Evolutionary conservation across 2,797 vertebrate genomes (phyloP).

Genomic region (Syndactyla subalaris): DNA sequence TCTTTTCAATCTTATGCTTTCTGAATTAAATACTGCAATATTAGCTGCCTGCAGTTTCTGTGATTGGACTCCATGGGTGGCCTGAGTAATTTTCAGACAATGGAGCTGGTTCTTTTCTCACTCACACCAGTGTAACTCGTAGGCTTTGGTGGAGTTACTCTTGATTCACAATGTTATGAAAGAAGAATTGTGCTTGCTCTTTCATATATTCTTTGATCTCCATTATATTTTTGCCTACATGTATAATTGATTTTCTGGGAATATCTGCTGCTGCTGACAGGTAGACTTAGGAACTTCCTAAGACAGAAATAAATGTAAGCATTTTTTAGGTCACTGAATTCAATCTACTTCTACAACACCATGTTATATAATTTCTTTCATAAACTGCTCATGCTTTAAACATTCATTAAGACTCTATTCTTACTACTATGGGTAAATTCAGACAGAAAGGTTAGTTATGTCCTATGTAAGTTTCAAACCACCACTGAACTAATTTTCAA

Average conservation of each 20-base stretch:
- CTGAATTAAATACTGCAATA: background rate
- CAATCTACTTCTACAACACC: background rate
- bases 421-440: background rate
- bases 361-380: constrained; percentile 43
- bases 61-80: constrained; percentile 51
- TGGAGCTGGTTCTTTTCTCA: constrained; percentile 33
- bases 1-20: constrained; percentile 6
- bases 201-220: constrained; percentile 26
- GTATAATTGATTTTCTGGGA: constrained; percentile 49
- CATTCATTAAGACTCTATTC: background rate
- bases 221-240: constrained; percentile 15
- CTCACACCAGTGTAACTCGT: constrained; percentile 7
- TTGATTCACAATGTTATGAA: constrained; percentile 2
- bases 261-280: constrained; percentile 5
- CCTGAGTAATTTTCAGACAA: constrained; percentile 27
- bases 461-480: background rate
- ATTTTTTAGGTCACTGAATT: constrained; percentile 43
- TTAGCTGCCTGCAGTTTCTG: constrained; percentile 37
- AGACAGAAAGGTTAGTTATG: background rate
- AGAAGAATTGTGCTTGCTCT: constrained; percentile 25
- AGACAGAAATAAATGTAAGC: constrained; percentile 9
- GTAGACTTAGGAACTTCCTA: background rate
- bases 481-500: background rate
- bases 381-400: constrained; percentile 18
- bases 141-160: constrained; percentile 28